Percentiles rank a stretch among this genome's conserved stretches.
Conservation (phyloP, 1,140 invertebrate species). For the Campodea augens region DNA sequence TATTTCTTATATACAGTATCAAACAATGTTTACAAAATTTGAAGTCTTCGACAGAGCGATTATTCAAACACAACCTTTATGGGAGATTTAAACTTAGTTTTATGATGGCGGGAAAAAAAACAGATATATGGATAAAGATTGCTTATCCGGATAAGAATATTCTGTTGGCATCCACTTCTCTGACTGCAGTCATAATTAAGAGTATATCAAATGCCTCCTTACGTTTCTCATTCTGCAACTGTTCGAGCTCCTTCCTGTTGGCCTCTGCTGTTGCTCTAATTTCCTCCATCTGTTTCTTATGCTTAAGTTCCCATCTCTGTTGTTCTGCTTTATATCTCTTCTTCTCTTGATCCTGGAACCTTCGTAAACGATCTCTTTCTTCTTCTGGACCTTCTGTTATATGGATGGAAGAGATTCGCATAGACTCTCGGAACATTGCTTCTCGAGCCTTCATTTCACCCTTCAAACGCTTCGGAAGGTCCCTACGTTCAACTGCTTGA, state of each 20-base stretch:
- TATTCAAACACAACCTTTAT: too few relatives aligned
- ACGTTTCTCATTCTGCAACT: slow-evolving; percentile 76
- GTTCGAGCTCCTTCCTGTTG: slow-evolving; percentile 76
- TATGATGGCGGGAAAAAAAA: too few relatives aligned
- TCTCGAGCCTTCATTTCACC: slow-evolving; percentile 87
- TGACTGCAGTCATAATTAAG: too few relatives aligned
- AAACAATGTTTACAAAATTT: too few relatives aligned
- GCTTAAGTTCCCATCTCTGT: slow-evolving; percentile 80
- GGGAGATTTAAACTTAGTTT: too few relatives aligned
- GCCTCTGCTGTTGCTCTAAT: slow-evolving; percentile 68
- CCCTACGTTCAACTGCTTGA: slow-evolving; percentile 72
- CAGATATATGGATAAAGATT: too few relatives aligned
- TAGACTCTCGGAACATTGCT: slow-evolving; percentile 82
- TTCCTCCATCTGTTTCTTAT: slow-evolving; percentile 82
- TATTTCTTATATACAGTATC: too few relatives aligned
- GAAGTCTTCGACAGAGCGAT: too few relatives aligned
- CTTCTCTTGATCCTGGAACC: slow-evolving; percentile 97
- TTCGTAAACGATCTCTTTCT: slow-evolving; percentile 42
- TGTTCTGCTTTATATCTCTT: slow-evolving; percentile 83
- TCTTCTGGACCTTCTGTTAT: slow-evolving; percentile 40
- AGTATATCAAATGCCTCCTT: too few relatives aligned
- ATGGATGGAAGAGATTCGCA: slow-evolving; percentile 51
- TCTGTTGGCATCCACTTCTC: too few relatives aligned
- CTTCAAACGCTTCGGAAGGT: slow-evolving; percentile 80
- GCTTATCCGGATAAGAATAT: too few relatives aligned